A percentile compares a stretch with the other conserved stretches of the same genome.
Conservation (phyloP, 2,113 vertebrate species). For the Lasiurus borealis region DNA sequence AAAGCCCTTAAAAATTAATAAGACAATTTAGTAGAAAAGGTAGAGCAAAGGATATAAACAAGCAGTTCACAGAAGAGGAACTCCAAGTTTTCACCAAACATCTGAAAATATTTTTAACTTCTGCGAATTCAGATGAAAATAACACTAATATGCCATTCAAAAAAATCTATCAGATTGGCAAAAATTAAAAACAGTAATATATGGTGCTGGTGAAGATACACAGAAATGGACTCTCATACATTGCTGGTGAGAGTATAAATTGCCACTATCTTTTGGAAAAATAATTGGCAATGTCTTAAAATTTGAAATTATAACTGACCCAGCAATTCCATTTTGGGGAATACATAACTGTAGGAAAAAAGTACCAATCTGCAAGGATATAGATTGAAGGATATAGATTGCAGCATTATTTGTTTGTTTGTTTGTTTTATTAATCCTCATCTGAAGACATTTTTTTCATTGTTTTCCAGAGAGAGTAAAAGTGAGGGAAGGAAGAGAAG, state of each 20-base stretch:
- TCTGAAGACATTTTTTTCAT: no score
- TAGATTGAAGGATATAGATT: background rate
- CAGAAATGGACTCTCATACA: background rate
- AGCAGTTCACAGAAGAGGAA: background rate
- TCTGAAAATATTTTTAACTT: slow-evolving; percentile 16
- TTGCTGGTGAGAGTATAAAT: background rate
- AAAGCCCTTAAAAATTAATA: background rate
- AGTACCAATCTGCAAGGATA: background rate
- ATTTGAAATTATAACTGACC: slow-evolving; percentile 25
- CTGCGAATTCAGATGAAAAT: slow-evolving; percentile 4
- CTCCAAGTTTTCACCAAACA: background rate
- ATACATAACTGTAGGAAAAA: background rate
- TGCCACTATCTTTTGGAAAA: slow-evolving; percentile 1
- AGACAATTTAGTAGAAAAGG: slow-evolving; percentile 1
- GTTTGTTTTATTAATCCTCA: no score
- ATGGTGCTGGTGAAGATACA: background rate
- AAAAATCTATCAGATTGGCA: background rate
- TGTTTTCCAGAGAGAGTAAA: no score
- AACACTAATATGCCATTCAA: background rate
- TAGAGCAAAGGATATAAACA: background rate
- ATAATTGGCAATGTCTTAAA: background rate
- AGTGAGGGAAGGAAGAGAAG: no score
- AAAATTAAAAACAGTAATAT: slow-evolving; percentile 27
- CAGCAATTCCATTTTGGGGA: background rate
- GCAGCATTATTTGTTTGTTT: background rate